These are phyloP conservation scores for Euleptes europaea DNA, from an alignment of 2,113 vertebrate genomes.

Conservation along the genomic window DNA sequence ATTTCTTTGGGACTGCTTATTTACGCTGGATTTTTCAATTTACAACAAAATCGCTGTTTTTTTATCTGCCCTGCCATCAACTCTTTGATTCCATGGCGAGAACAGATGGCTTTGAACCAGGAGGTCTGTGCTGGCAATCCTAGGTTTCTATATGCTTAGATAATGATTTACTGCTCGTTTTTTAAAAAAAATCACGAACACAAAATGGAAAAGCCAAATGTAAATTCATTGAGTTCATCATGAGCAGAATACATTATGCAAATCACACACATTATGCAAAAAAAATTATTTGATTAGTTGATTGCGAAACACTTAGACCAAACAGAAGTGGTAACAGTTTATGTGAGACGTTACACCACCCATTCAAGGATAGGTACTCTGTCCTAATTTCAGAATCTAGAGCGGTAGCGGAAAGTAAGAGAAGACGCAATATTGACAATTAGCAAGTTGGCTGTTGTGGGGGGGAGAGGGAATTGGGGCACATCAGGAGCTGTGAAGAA, in stretches of 20 bases:
- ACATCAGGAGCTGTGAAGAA: not conserved
- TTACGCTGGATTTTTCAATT: not conserved
- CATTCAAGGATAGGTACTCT: not conserved
- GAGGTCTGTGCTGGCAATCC: not conserved
- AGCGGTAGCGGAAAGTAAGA: not conserved
- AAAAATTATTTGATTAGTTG: constrained; percentile 24
- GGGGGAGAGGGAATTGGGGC: not conserved
- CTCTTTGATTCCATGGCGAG: not conserved
- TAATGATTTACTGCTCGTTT: not conserved
- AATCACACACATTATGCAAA: constrained; percentile 2
- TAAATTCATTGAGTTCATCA: not conserved
- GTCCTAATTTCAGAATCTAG: not conserved
- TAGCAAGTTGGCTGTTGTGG: not conserved
- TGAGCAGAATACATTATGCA: constrained; percentile 16
- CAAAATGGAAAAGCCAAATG: not conserved
- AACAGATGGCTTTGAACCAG: not conserved
- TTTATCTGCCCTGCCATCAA: not conserved
- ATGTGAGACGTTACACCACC: not conserved
- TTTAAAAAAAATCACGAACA: not conserved
- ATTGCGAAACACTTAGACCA: constrained; percentile 9
- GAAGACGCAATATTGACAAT: not conserved
- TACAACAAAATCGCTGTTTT: not conserved
- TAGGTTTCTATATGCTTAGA: not conserved
- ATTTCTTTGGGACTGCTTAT: not conserved
- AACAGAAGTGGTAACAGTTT: constrained; percentile 5